Percentiles rank a stretch among this genome's conserved stretches.
Conservation (phyloP, 2,888 invertebrate genomes). For the Agrenia bidenticulata region DNA sequence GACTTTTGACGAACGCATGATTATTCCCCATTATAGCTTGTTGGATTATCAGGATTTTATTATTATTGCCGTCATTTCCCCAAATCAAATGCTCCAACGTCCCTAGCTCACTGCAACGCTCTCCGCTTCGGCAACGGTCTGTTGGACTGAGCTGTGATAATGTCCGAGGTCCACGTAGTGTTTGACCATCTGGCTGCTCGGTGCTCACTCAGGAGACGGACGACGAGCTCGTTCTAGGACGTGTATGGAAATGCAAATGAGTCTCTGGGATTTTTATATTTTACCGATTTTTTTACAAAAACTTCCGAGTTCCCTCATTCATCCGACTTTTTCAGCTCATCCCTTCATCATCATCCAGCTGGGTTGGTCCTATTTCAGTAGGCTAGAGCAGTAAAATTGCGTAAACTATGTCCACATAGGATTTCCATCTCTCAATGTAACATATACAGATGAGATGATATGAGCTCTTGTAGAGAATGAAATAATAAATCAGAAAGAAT, state of each 20-base stretch:
- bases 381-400: too few relatives aligned
- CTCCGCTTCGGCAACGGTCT: background rate
- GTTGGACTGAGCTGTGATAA: background rate
- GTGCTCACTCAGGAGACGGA: background rate
- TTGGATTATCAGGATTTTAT: background rate
- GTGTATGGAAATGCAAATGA: slow-evolving; percentile 42
- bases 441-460: background rate
- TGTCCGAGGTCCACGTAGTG: background rate
- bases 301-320: slow-evolving; percentile 19
- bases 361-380: background rate
- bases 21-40: too few relatives aligned
- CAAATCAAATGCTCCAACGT: slow-evolving; percentile 1
- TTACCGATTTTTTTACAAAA: slow-evolving; percentile 39
- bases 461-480: background rate
- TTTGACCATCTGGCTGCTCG: background rate
- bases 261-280: slow-evolving; percentile 36
- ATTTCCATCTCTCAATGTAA: too few relatives aligned
- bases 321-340: background rate
- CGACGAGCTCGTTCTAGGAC: background rate
- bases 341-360: slow-evolving; percentile 5
- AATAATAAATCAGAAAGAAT: slow-evolving; percentile 12
- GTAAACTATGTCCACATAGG: too few relatives aligned
- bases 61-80: slow-evolving; percentile 8
- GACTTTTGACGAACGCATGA: too few relatives aligned
- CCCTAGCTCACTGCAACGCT: background rate